Conservation (phyloP, 23 tunicate species). For the Clavelina lepadiformis region DNA sequence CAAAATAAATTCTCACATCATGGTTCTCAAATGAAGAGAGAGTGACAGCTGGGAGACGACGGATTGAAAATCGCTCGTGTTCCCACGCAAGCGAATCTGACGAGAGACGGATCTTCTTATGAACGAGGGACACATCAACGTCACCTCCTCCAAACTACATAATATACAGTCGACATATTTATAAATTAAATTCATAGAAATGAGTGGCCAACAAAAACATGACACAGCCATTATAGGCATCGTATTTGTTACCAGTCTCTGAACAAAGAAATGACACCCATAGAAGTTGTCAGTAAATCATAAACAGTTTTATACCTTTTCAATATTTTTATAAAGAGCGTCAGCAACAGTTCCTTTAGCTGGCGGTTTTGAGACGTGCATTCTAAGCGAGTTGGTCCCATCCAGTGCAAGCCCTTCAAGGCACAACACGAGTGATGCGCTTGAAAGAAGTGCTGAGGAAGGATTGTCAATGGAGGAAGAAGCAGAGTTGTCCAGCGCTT, state of each 20-base stretch:
- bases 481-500: constrained; percentile 66
- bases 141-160: constrained; percentile 1
- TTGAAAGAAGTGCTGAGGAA: constrained; percentile 41
- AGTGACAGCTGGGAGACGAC: constrained; percentile 79
- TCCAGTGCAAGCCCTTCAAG: constrained; percentile 55
- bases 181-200: too few species aligned
- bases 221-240: neutral
- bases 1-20: constrained; percentile 33
- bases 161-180: neutral
- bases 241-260: too few species aligned
- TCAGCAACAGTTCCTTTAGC: constrained; percentile 44
- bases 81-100: constrained; percentile 84
- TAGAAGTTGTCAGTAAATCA: neutral
- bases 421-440: constrained; percentile 65
- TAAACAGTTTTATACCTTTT: constrained; percentile 34
- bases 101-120: constrained; percentile 74
- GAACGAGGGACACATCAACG: constrained; percentile 56
- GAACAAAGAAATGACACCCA: neutral
- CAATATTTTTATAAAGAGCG: constrained; percentile 32
- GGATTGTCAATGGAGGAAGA: constrained; percentile 15
- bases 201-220: too few species aligned
- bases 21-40: constrained; percentile 50
- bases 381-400: constrained; percentile 23
- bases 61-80: constrained; percentile 74
- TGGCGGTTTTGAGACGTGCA: constrained; percentile 97